Evolutionary conservation across 1,140 invertebrate species (phyloP), one percentile per base, ranked within the genome.

Genomic region (Zaprionus camerounensis): DNA sequence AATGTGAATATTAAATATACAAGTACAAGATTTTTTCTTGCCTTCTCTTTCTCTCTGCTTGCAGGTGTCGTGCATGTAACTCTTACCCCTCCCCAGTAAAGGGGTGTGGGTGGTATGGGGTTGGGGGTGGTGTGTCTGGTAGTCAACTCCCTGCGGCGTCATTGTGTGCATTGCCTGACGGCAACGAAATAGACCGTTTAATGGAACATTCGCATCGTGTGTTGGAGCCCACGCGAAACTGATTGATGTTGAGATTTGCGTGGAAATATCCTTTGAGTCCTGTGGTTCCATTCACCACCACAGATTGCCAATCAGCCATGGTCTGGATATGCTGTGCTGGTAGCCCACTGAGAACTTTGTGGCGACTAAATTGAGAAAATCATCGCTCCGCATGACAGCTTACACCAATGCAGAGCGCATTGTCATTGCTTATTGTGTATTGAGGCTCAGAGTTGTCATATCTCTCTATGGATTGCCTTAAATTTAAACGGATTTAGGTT

Each of bases 1-100:
- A 86, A 86, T 86, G 80, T 86, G 83, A 86, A 86, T 86, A 86
- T 86, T 86, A 86, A 86, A 86, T 86, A 82, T 86, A 80, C 66
- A 80, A 86, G 83, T 77, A 87, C 72, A 82, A 80, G 82, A 70
- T 58, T 75, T 75, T 80, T 61, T 41, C 58, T 49, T 46, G 17
- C 41, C 12, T 44, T 28, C 34, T 9, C 31, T 34, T 11, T 34
- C 31, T 34, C 31, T 36, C 17, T 34, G 22, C 38, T 69, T 63
- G 55, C 59, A 64, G 64, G 65, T 74, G 61, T 61, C 22, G 49
- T 41, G 31, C 63, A 17, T 38, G 3, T 44, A 31, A 1, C n/a
- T 13, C 34, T 2, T 12, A 6, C 34, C 53, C 17, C 36, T 20
- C 44, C 56, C 22, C 36, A 34, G 44, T 6, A 9, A 2, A 7